These are phyloP conservation scores for Elymnias hypermnestra DNA, from an alignment of 1,140 invertebrate genomes.

Conservation along the genomic window DNA sequence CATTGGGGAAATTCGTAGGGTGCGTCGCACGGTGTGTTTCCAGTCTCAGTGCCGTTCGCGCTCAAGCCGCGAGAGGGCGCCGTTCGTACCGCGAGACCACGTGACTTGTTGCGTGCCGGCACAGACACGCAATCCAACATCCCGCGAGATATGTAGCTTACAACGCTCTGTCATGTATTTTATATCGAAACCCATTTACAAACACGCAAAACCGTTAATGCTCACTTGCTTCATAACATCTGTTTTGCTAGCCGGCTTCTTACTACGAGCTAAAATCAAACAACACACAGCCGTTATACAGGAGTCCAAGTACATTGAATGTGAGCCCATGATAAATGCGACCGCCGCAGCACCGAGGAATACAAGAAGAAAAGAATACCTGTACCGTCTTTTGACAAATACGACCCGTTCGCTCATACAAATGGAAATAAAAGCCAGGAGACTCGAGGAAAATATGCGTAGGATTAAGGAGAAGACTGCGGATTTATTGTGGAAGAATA, in stretches of 20 bases:
- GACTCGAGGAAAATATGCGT: conserved; percentile 75
- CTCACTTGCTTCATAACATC: conserved; percentile 43
- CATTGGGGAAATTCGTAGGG: conserved; percentile 68
- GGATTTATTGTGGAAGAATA: conserved; percentile 75
- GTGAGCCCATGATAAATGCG: conserved; percentile 54
- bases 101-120: conserved; percentile 57
- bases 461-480: conserved; percentile 75
- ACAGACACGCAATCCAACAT: neutral
- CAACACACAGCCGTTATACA: conserved; percentile 37
- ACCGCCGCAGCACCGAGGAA: conserved; percentile 46
- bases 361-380: conserved; percentile 64
- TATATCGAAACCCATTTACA: conserved; percentile 51
- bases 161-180: conserved; percentile 62
- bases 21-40: conserved; percentile 63
- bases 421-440: conserved; percentile 75
- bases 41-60: conserved; percentile 61
- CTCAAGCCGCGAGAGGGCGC: conserved; percentile 66
- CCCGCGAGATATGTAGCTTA: conserved; percentile 26
- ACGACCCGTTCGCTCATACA: conserved; percentile 74
- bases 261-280: conserved; percentile 42
- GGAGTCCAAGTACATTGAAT: conserved; percentile 37
- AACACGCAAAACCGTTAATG: conserved; percentile 58
- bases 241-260: conserved; percentile 42
- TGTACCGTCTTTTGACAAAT: conserved; percentile 71
- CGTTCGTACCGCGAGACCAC: conserved; percentile 36